Conservation (phyloP, 2,888 invertebrate genomes). For the Tetheella fluctuosa region DNA sequence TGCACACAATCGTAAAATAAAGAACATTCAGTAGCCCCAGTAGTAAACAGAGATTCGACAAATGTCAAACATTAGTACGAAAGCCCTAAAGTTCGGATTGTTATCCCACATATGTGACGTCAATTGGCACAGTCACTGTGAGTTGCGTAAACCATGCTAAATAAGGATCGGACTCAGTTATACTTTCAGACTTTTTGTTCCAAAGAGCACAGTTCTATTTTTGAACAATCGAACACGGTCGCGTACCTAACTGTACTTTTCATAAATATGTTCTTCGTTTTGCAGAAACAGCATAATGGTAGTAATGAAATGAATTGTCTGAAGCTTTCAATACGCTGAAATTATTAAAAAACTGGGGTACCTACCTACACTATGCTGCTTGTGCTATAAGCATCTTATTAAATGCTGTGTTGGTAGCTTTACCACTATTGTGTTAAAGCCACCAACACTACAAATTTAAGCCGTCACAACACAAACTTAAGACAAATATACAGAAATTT, state of each 20-base stretch:
- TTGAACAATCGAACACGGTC: slow-evolving; percentile 2
- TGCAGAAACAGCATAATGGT: background rate
- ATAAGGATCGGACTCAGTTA: slow-evolving; percentile 31
- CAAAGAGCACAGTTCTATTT: slow-evolving; percentile 17
- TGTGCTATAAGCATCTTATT: no score
- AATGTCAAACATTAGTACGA: slow-evolving; percentile 12
- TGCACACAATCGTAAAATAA: background rate
- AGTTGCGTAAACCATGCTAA: slow-evolving; percentile 39
- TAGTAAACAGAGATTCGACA: slow-evolving; percentile 11
- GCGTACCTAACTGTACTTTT: background rate
- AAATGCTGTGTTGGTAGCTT: no score
- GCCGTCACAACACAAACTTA: no score
- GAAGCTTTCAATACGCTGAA: background rate
- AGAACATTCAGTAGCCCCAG: background rate
- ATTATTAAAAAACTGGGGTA: no score
- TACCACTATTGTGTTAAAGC: no score
- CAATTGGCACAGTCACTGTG: slow-evolving; percentile 37
- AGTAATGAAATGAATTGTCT: background rate
- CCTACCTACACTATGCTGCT: no score
- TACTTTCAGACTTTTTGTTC: slow-evolving; percentile 25
- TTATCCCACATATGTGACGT: slow-evolving; percentile 38
- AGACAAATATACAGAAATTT: no score
- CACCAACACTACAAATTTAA: no score
- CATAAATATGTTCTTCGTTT: background rate
- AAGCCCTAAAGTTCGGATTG: slow-evolving; percentile 20